Evolutionary conservation across 2,113 vertebrate species (phyloP).

Genomic region (Myiozetetes cayanensis): DNA sequence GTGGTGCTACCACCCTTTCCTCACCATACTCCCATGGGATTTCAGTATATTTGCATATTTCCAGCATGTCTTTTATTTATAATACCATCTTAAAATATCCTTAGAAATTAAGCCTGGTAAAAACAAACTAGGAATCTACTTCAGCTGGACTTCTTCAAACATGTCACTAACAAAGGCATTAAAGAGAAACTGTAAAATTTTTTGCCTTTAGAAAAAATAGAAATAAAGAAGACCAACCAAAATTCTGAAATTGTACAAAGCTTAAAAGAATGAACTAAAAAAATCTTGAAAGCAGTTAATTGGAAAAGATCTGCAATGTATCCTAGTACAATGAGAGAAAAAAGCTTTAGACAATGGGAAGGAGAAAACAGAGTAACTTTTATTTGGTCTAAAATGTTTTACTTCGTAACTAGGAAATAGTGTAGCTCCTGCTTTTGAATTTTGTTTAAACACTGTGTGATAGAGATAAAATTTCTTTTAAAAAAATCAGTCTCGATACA

Average conservation of each 20-base stretch:
- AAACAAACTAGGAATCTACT: neutral
- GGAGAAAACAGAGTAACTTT: neutral
- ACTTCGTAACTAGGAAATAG: neutral
- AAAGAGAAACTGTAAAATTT: neutral
- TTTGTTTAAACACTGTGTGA: neutral
- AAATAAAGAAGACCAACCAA: neutral
- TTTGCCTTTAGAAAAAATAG: neutral
- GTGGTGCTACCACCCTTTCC: neutral
- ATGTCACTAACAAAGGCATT: neutral
- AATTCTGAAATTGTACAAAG: neutral
- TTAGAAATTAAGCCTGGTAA: neutral
- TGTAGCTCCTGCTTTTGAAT: neutral
- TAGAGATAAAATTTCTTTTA: neutral
- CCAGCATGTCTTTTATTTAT: neutral
- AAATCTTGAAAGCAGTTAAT: neutral
- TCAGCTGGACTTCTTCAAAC: neutral
- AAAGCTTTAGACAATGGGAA: neutral
- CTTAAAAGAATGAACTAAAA: neutral
- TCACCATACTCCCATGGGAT: neutral
- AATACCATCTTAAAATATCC: neutral
- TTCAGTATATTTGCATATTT: neutral
- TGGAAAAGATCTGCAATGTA: neutral
- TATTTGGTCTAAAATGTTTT: neutral
- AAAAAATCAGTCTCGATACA: neutral
- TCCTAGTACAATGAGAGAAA: neutral